Evolutionary conservation across 64 coral and sea anemone genomes (phyloP).

Genomic region (Catalaphyllia jardinei): DNA sequence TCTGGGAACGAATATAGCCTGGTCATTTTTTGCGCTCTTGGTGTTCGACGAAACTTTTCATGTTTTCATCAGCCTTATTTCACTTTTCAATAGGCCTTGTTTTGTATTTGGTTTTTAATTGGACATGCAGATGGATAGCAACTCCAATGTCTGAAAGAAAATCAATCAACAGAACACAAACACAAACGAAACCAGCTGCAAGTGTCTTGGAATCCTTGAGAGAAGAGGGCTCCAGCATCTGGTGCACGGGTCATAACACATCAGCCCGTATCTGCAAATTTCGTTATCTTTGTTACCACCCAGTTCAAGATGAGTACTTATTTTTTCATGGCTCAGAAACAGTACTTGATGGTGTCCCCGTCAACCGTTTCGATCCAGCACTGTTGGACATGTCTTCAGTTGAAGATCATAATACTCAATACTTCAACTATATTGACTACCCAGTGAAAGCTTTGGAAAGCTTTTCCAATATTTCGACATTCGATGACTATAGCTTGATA

Average conservation of each 20-base stretch:
- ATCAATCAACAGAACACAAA: neutral
- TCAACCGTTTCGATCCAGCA: constrained; percentile 75
- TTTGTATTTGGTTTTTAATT: neutral
- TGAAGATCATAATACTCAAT: constrained; percentile 86
- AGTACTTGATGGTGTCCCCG: constrained; percentile 79
- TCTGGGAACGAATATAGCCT: neutral
- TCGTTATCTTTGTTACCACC: constrained; percentile 79
- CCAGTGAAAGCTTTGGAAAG: constrained; percentile 49
- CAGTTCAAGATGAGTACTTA: constrained; percentile 75
- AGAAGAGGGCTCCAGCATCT: constrained; percentile 70
- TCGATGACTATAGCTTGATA: constrained; percentile 71
- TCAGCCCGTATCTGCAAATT: constrained; percentile 90
- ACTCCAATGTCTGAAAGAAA: neutral
- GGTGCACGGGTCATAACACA: constrained; percentile 68
- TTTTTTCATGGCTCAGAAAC: constrained; percentile 83
- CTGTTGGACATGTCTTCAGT: constrained; percentile 92
- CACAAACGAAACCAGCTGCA: neutral
- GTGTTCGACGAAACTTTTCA: neutral
- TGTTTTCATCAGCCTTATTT: neutral
- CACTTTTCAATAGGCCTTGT: constrained; percentile 14
- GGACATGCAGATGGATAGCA: neutral
- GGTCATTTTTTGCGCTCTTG: neutral
- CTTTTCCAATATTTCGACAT: constrained; percentile 61
- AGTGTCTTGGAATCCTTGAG: neutral
- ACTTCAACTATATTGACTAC: constrained; percentile 90